Evolutionary conservation across 2,113 vertebrate species (phyloP).

Genomic region (human (Homo sapiens)): DNA sequence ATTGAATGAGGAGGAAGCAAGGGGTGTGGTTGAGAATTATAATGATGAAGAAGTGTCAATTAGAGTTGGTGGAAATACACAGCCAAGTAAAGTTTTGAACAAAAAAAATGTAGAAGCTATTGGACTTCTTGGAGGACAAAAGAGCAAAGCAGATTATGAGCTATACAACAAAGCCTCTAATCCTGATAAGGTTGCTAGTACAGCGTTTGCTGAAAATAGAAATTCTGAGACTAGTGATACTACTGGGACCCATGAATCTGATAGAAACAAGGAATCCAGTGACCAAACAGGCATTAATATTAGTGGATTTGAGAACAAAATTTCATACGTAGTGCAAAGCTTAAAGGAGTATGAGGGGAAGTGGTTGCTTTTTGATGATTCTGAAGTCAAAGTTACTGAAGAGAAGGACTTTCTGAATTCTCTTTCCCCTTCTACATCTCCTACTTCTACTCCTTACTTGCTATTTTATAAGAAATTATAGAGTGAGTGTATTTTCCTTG

Average conservation of each 20-base stretch:
- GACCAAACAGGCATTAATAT: conserved; percentile 22
- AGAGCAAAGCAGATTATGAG: conserved; percentile 90
- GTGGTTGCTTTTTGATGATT: conserved; percentile 98
- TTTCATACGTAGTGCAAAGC: conserved; percentile 81
- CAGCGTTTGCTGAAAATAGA: conserved; percentile 75
- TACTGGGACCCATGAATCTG: conserved; percentile 53
- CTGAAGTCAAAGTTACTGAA: conserved; percentile 94
- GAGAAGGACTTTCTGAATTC: conserved; percentile 95
- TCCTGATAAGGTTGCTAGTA: conserved; percentile 83
- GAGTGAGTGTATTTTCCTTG: conserved; percentile 80
- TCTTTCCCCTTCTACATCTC: conserved; percentile 91
- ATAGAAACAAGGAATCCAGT: not conserved
- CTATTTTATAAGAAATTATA: conserved; percentile 94
- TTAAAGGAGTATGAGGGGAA: conserved; percentile 94
- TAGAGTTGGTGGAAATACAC: conserved; percentile 80
- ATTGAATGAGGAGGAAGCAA: conserved; percentile 82
- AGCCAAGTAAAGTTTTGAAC: conserved; percentile 84
- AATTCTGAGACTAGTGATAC: conserved; percentile 73
- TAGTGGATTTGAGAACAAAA: conserved; percentile 80
- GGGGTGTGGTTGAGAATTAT: conserved; percentile 82
- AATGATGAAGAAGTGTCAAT: conserved; percentile 92
- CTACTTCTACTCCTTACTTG: conserved; percentile 96
- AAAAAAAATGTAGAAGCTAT: conserved; percentile 93
- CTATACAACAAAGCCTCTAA: conserved; percentile 84
- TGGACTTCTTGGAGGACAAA: conserved; percentile 95